Evolutionary conservation across 2,888 invertebrate species (phyloP).

Genomic region (Sylvicola fuscatus): DNA sequence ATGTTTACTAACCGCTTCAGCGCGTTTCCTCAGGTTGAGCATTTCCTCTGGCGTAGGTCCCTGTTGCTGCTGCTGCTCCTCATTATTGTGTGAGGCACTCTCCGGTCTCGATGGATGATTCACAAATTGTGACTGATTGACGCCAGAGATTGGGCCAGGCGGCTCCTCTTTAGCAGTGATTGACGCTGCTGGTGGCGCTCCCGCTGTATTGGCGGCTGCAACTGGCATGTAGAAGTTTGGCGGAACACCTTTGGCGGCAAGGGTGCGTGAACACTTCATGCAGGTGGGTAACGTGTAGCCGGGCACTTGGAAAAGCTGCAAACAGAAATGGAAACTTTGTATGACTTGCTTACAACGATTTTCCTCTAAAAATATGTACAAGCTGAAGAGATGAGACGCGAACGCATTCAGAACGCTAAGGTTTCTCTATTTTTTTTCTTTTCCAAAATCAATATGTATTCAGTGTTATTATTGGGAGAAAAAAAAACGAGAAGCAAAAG

Average conservation of each 20-base stretch:
- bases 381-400: too few species aligned
- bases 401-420: too few species aligned
- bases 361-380: too few species aligned
- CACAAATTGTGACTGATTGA: background rate
- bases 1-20: background rate
- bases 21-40: background rate
- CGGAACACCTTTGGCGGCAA: conserved; percentile 18
- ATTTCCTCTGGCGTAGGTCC: background rate
- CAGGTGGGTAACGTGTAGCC: conserved; percentile 26
- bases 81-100: background rate
- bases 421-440: too few species aligned
- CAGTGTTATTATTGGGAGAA: too few species aligned
- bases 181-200: background rate
- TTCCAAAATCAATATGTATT: too few species aligned
- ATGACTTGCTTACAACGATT: background rate
- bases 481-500: too few species aligned
- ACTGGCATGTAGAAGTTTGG: conserved; percentile 13
- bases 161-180: background rate
- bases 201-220: background rate
- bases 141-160: background rate
- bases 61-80: background rate
- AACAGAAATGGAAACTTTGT: background rate
- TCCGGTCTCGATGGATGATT: background rate
- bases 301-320: conserved; percentile 22
- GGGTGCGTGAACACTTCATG: conserved; percentile 25